A percentile compares a stretch with the other conserved stretches of the same genome.
These are phyloP conservation scores for Amniataba percoides DNA, from an alignment of 2,797 vertebrate species.

Conservation along the genomic window DNA sequence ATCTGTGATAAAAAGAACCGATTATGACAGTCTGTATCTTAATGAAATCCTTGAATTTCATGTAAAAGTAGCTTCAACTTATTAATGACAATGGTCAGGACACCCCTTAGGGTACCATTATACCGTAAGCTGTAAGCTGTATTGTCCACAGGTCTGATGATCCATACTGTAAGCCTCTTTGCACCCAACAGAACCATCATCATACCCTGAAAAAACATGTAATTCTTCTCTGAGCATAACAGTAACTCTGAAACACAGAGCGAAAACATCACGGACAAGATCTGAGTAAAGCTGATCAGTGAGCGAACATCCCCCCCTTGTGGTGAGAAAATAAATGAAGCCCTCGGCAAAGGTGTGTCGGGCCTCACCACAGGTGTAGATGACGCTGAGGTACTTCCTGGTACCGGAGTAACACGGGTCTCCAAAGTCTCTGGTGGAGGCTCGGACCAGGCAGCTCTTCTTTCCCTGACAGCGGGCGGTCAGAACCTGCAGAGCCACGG, in stretches of 20 bases:
- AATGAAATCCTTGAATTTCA: not conserved
- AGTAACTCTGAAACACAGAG: not conserved
- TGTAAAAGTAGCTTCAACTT: not conserved
- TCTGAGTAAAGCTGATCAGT: constrained; percentile 19
- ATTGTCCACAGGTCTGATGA: not conserved
- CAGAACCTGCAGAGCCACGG: constrained; percentile 87
- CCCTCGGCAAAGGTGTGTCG: not conserved
- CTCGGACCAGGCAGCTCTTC: constrained; percentile 89
- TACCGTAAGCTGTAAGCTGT: not conserved
- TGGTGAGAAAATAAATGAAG: constrained; percentile 37
- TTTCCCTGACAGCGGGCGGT: constrained; percentile 89
- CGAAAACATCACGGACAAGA: not conserved
- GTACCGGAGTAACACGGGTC: constrained; percentile 92
- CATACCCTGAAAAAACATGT: not conserved
- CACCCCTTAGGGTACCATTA: not conserved
- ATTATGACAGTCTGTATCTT: not conserved
- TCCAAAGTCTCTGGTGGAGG: constrained; percentile 90
- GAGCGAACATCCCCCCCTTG: constrained; percentile 70
- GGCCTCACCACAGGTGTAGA: constrained; percentile 93
- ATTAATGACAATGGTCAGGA: not conserved
- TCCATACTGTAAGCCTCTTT: not conserved
- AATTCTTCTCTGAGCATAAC: not conserved
- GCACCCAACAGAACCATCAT: not conserved
- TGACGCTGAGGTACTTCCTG: constrained; percentile 92
- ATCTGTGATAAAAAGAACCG: not conserved